Conservation (phyloP, 2,113 vertebrate genomes). For the Salvelinus fontinalis region DNA sequence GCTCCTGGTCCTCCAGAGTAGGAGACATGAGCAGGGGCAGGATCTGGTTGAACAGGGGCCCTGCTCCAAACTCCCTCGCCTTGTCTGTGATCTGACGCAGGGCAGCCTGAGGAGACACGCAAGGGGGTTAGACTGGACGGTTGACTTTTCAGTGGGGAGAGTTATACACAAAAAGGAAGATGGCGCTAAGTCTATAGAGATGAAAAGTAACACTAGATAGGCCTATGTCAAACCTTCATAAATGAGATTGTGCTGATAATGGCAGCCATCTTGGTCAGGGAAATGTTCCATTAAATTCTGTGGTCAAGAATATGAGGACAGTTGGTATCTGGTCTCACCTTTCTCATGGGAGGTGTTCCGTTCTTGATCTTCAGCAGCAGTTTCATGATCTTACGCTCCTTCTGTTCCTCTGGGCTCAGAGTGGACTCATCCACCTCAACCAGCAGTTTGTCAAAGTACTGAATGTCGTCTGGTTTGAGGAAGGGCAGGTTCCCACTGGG, state of each 20-base stretch:
- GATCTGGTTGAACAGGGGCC: constrained; percentile 96
- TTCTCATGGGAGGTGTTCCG: constrained; percentile 97
- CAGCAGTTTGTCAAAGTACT: constrained; percentile 97
- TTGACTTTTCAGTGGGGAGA: background rate
- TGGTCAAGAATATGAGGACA: background rate
- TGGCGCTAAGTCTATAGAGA: too few relatives aligned
- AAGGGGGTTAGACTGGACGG: background rate
- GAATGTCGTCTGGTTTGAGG: constrained; percentile 98
- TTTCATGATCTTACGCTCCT: constrained; percentile 99
- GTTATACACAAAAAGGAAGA: background rate
- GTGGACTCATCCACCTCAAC: constrained; percentile 99
- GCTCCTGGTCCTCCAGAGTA: constrained; percentile 96
- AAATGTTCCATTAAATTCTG: background rate
- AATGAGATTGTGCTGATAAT: too few relatives aligned
- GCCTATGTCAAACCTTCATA: background rate
- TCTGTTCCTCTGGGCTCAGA: constrained; percentile 96
- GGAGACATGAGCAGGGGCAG: constrained; percentile 97
- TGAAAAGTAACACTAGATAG: too few relatives aligned
- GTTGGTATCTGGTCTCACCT: constrained; percentile 69
- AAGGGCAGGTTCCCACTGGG: constrained; percentile 98
- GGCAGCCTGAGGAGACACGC: constrained; percentile 78
- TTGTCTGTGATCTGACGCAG: constrained; percentile 98
- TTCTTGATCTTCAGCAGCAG: constrained; percentile 98
- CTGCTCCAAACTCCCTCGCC: constrained; percentile 96
- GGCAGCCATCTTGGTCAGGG: background rate